Evolutionary conservation across 2,888 invertebrate genomes (phyloP).

Genomic region (Horisme vitalbata): DNA sequence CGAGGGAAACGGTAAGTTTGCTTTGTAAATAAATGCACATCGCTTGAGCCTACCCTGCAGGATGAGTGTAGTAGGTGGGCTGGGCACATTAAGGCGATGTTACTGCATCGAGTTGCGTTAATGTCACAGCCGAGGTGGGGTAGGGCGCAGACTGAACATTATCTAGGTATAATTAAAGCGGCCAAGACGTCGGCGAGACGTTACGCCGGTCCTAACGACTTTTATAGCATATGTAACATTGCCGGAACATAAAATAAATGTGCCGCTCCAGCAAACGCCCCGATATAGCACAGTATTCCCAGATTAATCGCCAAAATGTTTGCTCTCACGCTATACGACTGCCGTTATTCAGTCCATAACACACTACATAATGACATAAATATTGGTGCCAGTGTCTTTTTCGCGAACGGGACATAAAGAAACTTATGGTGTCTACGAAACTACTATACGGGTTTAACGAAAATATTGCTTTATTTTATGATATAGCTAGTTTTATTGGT

Average conservation of each 20-base stretch:
- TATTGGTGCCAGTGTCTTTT: constrained; percentile 53
- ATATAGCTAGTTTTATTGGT: background rate
- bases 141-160: constrained; percentile 67
- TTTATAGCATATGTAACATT: constrained; percentile 83
- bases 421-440: constrained; percentile 31
- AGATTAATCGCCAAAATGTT: constrained; percentile 80
- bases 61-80: constrained; percentile 49
- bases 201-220: constrained; percentile 81
- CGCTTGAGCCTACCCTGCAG: constrained; percentile 25
- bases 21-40: constrained; percentile 37
- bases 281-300: constrained; percentile 70
- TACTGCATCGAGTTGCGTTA: constrained; percentile 72
- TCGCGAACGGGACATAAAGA: constrained; percentile 35
- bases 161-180: constrained; percentile 80
- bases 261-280: constrained; percentile 68
- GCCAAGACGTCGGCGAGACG: constrained; percentile 80
- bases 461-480: constrained; percentile 3
- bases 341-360: constrained; percentile 57
- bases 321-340: constrained; percentile 68
- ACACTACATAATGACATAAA: constrained; percentile 60
- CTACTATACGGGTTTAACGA: constrained; percentile 7
- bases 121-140: constrained; percentile 51
- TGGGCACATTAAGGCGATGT: constrained; percentile 63
- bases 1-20: constrained; percentile 53
- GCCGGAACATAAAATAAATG: constrained; percentile 82